Evolutionary conservation across 2,888 invertebrate genomes (phyloP).

Genomic region (Stenodera caucasica): DNA sequence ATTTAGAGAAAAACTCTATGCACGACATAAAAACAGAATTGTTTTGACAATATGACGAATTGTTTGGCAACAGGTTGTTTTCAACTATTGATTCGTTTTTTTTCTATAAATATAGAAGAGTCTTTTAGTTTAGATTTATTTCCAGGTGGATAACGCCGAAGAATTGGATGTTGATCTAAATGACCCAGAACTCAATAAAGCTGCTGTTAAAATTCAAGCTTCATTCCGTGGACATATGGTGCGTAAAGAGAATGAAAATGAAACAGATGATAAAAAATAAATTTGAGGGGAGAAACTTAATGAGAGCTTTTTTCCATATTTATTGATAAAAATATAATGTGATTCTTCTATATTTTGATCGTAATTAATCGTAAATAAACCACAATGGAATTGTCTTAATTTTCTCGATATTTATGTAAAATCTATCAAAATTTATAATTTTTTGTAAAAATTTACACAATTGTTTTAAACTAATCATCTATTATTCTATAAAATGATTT

Average conservation of each 20-base stretch:
- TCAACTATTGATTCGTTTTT: too few species aligned
- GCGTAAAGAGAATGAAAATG: constrained; percentile 68
- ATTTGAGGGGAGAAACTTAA: background rate
- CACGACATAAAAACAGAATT: too few species aligned
- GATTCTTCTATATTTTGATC: background rate
- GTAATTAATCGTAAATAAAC: background rate
- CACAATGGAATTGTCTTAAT: background rate
- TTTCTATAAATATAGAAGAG: background rate
- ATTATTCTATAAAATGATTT: background rate
- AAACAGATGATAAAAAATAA: constrained; percentile 18
- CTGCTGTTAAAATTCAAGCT: constrained; percentile 90
- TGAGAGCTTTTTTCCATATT: background rate
- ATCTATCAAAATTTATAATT: too few species aligned
- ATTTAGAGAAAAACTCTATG: too few species aligned
- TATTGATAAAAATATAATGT: background rate
- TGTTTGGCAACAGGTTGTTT: too few species aligned
- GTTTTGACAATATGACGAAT: too few species aligned
- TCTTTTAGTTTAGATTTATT: background rate
- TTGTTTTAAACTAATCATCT: too few species aligned
- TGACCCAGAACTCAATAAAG: constrained; percentile 86
- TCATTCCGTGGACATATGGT: constrained; percentile 89
- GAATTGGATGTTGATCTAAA: constrained; percentile 83
- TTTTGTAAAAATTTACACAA: too few species aligned
- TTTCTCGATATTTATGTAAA: too few species aligned
- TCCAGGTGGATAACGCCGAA: constrained; percentile 56